Conservation (phyloP, 2,113 vertebrate species). For the Panthera uncia region DNA sequence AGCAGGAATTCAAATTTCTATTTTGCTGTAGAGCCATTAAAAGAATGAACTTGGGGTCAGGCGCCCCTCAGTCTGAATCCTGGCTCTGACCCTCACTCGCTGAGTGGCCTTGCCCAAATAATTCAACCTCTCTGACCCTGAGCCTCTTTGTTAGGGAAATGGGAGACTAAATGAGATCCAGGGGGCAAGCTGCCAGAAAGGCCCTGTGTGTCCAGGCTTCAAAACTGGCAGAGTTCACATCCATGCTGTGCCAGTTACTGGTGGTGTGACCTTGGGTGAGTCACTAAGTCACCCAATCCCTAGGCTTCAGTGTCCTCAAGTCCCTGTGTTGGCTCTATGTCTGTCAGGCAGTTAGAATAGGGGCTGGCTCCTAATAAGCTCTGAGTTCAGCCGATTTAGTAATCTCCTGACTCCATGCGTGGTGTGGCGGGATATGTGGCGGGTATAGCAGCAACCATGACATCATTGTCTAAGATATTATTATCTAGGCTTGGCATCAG, state of each 20-base stretch:
- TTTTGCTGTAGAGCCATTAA: background rate
- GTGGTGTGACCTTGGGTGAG: background rate
- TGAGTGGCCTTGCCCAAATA: background rate
- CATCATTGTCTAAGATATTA: background rate
- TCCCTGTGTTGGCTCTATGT: background rate
- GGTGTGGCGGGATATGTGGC: rapidly evolving
- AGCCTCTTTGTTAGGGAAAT: background rate
- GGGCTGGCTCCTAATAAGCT: background rate
- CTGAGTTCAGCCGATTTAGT: background rate
- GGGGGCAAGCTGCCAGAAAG: background rate
- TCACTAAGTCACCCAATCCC: background rate
- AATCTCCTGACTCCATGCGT: background rate
- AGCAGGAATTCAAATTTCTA: background rate
- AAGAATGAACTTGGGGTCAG: background rate
- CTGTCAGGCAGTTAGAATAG: background rate
- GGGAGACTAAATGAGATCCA: background rate
- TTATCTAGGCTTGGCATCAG: background rate
- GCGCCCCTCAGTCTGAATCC: background rate
- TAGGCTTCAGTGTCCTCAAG: background rate
- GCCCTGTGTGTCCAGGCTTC: background rate
- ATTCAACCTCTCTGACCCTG: background rate
- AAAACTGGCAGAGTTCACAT: background rate
- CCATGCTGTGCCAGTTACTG: background rate
- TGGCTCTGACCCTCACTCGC: background rate
- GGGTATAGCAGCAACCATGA: background rate